phyloP scores from a whole-genome alignment of 2,113 vertebrate species.

The Pseudolaguvia tuberculata region DNA sequence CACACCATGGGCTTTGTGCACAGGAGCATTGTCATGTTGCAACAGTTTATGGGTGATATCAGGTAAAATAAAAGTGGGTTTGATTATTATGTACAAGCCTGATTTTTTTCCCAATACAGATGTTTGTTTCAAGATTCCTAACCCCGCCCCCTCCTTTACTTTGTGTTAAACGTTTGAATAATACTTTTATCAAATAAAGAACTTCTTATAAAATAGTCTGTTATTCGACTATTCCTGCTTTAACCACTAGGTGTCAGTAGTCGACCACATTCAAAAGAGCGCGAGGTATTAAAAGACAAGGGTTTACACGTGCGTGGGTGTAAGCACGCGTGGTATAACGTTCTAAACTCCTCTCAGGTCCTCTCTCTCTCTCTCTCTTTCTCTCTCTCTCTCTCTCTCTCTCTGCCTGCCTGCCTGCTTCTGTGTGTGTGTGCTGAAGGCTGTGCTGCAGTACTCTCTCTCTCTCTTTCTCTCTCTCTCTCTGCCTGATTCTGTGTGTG shows the following conservation, averaged over 20 bases:
- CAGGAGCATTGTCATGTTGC: too few relatives aligned
- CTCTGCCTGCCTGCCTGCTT: too few relatives aligned
- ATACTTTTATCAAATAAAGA: conserved; percentile 33
- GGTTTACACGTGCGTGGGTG: background rate
- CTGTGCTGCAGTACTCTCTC: background rate
- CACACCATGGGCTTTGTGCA: too few relatives aligned
- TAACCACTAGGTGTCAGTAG: conserved; percentile 28
- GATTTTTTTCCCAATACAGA: conserved; percentile 55
- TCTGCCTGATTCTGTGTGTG: too few relatives aligned
- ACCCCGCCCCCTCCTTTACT: conserved; percentile 1
- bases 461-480: background rate
- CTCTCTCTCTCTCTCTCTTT: background rate
- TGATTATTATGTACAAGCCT: conserved; percentile 42
- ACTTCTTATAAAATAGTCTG: conserved; percentile 1
- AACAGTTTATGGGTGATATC: too few relatives aligned
- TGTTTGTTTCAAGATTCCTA: conserved; percentile 14
- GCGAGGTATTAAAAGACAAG: background rate
- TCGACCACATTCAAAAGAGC: conserved; percentile 2
- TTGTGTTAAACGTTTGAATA: conserved; percentile 3
- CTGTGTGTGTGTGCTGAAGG: too few relatives aligned
- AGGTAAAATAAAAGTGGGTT: conserved; percentile 26
- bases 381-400: background rate
- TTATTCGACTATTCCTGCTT: background rate
- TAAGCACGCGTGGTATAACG: conserved; percentile 1
- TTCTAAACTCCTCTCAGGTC: background rate